These are phyloP conservation scores for Myotis planiceps DNA, from an alignment of 2,797 vertebrate species.

Conservation along the genomic window DNA sequence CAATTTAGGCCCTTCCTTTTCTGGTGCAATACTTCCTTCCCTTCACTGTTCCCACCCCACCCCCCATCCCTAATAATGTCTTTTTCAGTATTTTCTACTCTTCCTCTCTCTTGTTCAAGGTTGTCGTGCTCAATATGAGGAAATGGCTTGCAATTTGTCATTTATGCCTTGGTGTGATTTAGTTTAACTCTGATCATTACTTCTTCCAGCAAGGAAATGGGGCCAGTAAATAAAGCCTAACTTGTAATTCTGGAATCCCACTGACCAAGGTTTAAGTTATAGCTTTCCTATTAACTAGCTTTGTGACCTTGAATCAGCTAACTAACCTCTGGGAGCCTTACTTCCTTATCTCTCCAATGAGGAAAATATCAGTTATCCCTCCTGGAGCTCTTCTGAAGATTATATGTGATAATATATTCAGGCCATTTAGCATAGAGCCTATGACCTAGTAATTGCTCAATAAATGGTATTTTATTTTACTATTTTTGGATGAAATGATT, in stretches of 20 bases:
- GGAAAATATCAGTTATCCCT: neutral
- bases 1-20: neutral
- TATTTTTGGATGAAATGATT: neutral
- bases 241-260: neutral
- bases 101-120: neutral
- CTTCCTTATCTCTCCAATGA: neutral
- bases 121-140: neutral
- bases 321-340: neutral
- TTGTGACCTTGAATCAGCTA: neutral
- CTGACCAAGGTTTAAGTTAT: neutral
- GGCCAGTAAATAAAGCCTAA: neutral
- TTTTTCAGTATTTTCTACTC: neutral
- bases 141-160: neutral
- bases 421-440: neutral
- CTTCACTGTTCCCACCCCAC: neutral
- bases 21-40: neutral
- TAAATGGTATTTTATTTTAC: constrained; percentile 8
- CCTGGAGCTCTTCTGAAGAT: neutral
- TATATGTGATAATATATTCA: neutral
- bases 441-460: neutral
- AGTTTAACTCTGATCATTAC: neutral
- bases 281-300: neutral
- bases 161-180: neutral
- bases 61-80: neutral
- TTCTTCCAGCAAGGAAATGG: neutral